Conservation (phyloP, 2,113 vertebrate genomes). For the Callorhinus ursinus region DNA sequence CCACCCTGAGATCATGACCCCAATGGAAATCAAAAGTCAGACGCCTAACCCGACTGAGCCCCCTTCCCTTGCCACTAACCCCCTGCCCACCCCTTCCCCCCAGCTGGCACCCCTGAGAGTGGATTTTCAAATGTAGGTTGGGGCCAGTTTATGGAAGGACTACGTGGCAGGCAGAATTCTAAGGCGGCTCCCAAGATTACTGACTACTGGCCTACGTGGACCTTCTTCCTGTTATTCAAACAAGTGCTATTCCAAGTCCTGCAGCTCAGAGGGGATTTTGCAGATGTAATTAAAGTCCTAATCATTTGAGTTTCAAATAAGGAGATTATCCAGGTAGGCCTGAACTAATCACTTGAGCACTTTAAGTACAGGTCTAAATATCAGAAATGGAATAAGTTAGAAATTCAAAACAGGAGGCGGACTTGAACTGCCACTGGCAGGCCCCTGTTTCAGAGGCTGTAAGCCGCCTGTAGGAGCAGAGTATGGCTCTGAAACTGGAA, state of each 20-base stretch:
- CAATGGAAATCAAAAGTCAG: not conserved
- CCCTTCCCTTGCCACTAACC: no score
- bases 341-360: not conserved
- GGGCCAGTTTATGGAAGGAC: not conserved
- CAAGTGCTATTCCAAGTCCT: not conserved
- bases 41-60: not conserved
- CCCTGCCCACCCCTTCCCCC: no score
- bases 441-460: not conserved
- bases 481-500: not conserved
- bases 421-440: not conserved
- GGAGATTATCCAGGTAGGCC: not conserved
- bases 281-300: not conserved
- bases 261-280: not conserved
- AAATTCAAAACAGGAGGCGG: not conserved
- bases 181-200: not conserved
- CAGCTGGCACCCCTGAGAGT: not conserved
- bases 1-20: not conserved
- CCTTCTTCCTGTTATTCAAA: not conserved
- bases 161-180: not conserved
- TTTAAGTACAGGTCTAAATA: not conserved
- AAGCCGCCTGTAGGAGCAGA: not conserved
- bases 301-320: not conserved
- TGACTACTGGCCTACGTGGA: not conserved
- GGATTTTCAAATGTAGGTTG: not conserved
- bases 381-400: no score